phyloP scores from a whole-genome alignment of 2,888 invertebrate genomes.

The Lagria hirta region DNA sequence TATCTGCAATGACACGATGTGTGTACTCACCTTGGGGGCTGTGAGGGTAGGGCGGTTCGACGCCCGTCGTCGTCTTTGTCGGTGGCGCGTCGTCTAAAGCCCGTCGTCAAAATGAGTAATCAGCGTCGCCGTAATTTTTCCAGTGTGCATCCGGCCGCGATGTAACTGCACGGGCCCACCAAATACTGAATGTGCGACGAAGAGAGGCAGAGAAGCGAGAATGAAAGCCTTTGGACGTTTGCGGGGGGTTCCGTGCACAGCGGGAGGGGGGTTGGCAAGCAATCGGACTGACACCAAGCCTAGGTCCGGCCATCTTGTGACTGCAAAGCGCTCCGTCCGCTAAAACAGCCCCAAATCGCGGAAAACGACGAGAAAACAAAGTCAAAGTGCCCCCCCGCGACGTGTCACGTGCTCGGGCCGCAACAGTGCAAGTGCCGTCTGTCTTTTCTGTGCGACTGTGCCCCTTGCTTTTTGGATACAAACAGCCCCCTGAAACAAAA shows the following conservation, averaged over 20 bases:
- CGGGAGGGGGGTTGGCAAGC: conserved; percentile 53
- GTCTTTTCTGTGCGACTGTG: too few relatives aligned
- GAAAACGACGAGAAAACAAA: conserved; percentile 13
- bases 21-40: conserved; percentile 8
- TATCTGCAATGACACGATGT: too few relatives aligned
- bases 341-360: conserved; percentile 49
- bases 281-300: conserved; percentile 55
- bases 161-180: conserved; percentile 53
- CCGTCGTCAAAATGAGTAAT: conserved; percentile 52
- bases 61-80: conserved; percentile 8
- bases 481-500: too few relatives aligned
- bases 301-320: conserved; percentile 57
- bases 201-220: conserved; percentile 54
- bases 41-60: conserved; percentile 13
- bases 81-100: conserved; percentile 34
- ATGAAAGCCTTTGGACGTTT: conserved; percentile 55
- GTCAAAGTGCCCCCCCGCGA: conserved; percentile 28
- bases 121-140: conserved; percentile 50
- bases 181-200: conserved; percentile 44
- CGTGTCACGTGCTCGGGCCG: conserved; percentile 37
- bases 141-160: conserved; percentile 54
- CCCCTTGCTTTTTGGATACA: too few relatives aligned
- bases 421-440: conserved; percentile 41
- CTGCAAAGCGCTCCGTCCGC: conserved; percentile 51
- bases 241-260: conserved; percentile 55